Evolutionary conservation across 2,797 vertebrate genomes (phyloP).

Genomic region (Benthosema pterotum): DNA sequence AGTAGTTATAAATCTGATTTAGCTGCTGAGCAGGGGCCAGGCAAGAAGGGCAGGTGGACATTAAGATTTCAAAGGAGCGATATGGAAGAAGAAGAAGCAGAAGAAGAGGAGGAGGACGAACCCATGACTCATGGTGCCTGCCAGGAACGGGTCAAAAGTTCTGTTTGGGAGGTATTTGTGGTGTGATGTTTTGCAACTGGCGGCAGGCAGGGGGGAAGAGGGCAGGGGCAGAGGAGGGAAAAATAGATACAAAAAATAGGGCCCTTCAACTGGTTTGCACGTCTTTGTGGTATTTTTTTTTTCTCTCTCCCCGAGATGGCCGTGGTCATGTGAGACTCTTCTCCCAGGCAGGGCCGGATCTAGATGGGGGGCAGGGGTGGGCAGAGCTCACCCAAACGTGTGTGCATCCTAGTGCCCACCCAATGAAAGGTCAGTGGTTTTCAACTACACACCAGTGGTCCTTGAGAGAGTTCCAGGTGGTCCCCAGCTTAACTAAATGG

Average conservation of each 20-base stretch:
- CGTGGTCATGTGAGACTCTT: conserved; percentile 63
- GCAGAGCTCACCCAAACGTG: too few species aligned
- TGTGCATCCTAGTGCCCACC: too few species aligned
- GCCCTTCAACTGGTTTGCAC: conserved; percentile 7
- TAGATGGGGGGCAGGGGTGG: too few species aligned
- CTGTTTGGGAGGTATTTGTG: conserved; percentile 47
- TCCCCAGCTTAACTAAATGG: too few species aligned
- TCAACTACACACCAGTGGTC: too few species aligned
- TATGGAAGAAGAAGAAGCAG: too few species aligned
- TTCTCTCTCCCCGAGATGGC: too few species aligned
- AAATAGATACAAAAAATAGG: conserved; percentile 15
- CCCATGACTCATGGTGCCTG: conserved; percentile 63
- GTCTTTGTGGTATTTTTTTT: conserved; percentile 48
- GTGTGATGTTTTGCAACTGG: conserved; percentile 60
- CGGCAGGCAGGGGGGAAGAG: too few species aligned
- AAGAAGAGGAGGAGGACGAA: too few species aligned
- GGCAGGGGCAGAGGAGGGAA: conserved; percentile 25
- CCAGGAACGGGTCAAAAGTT: conserved; percentile 76
- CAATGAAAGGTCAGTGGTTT: too few species aligned
- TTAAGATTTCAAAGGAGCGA: conserved; percentile 82
- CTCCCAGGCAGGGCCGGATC: too few species aligned
- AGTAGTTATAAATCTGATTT: conserved; percentile 93
- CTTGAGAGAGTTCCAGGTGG: too few species aligned
- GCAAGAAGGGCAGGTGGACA: conserved; percentile 73
- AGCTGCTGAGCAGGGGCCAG: conserved; percentile 78